phyloP scores from a whole-genome alignment of 1,140 invertebrate genomes.

The Phthorimaea operculella region DNA sequence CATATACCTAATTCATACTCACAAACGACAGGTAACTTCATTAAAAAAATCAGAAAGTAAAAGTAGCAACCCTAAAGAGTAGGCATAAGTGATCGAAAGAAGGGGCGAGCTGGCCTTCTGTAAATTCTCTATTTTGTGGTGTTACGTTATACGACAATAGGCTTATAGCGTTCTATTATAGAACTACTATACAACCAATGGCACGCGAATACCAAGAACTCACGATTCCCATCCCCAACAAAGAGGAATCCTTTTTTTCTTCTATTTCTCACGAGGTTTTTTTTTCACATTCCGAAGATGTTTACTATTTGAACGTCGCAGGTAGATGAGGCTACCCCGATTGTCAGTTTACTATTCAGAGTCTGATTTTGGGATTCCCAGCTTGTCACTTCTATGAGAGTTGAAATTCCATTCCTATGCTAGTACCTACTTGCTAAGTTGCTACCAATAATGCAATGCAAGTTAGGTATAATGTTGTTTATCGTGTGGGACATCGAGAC shows the following conservation, averaged over 20 bases:
- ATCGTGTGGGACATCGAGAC: no score
- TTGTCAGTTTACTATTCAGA: neutral
- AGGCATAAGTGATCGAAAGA: no score
- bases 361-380: neutral
- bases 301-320: constrained; percentile 42
- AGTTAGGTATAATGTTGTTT: no score
- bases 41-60: no score
- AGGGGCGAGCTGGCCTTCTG: no score
- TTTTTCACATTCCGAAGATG: constrained; percentile 45
- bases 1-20: no score
- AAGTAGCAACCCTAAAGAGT: no score
- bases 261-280: constrained; percentile 44
- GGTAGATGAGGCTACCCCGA: constrained; percentile 23
- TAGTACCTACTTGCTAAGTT: no score
- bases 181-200: constrained; percentile 13
- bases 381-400: neutral
- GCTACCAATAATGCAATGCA: no score
- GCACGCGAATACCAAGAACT: constrained; percentile 52
- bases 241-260: constrained; percentile 39
- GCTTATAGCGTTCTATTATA: neutral
- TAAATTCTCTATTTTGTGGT: no score
- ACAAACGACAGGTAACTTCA: no score
- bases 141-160: neutral
- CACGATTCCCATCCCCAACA: constrained; percentile 41
- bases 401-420: no score